phyloP scores from a whole-genome alignment of 1,140 invertebrate species.

The Nephotettix cincticeps region DNA sequence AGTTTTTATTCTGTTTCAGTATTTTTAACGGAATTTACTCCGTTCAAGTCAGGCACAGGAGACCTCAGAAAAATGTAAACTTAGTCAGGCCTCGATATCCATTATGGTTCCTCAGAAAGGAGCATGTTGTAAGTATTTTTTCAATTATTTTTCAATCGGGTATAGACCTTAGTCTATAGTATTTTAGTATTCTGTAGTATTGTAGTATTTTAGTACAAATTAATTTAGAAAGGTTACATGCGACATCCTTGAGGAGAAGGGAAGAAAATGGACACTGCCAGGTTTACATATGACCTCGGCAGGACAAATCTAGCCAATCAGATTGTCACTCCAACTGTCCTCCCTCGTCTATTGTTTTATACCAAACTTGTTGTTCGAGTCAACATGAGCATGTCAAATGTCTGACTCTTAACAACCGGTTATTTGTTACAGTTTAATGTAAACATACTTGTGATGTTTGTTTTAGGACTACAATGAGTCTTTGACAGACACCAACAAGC shows the following conservation, averaged over 20 bases:
- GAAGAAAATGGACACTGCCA: background rate
- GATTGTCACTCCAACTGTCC: too few species aligned
- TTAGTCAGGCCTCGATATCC: constrained; percentile 35
- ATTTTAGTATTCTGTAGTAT: background rate
- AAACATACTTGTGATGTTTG: background rate
- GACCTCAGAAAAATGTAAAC: background rate
- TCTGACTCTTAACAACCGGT: too few species aligned
- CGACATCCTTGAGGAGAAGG: background rate
- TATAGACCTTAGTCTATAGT: background rate
- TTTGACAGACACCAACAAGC: constrained; percentile 75
- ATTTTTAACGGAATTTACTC: background rate
- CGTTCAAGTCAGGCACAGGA: background rate
- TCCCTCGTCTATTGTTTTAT: background rate
- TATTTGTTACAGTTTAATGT: background rate
- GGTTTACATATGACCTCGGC: background rate
- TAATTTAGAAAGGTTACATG: background rate
- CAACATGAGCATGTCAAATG: too few species aligned
- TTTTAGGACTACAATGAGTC: constrained; percentile 63
- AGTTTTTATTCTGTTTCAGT: background rate
- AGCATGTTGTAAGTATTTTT: constrained; percentile 34
- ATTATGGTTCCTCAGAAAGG: constrained; percentile 40
- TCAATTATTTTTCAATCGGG: background rate
- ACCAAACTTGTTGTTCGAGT: background rate
- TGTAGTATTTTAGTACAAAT: background rate
- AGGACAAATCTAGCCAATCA: too few species aligned